Evolutionary conservation across 1,140 invertebrate genomes (phyloP).

Genomic region (Drosophila orena): DNA sequence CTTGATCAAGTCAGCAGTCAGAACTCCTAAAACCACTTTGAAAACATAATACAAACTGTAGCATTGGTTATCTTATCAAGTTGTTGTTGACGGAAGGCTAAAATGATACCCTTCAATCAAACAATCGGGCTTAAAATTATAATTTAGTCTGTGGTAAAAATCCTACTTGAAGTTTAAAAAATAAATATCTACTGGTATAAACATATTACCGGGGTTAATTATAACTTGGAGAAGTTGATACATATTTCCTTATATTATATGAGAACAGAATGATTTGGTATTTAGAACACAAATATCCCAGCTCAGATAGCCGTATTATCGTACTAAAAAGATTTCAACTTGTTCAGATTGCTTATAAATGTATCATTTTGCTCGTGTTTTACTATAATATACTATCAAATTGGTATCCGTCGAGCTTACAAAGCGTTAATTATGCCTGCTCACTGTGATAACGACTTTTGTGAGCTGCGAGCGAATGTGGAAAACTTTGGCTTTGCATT

Average conservation of each 20-base stretch:
- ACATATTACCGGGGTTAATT: no score
- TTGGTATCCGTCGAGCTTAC: conserved; percentile 9
- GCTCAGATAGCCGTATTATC: not conserved
- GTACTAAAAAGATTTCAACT: not conserved
- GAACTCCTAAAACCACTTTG: conserved; percentile 24
- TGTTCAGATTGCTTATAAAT: not conserved
- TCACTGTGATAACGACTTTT: conserved; percentile 43
- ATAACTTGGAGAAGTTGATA: no score
- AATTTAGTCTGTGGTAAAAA: not conserved
- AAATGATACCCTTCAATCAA: conserved; percentile 5
- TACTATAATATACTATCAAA: conserved; percentile 11
- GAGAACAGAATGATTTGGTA: no score
- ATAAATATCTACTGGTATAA: no score
- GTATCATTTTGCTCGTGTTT: not conserved
- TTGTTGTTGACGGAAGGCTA: not conserved
- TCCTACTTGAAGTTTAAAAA: not conserved
- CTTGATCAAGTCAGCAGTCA: not conserved
- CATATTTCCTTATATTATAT: no score
- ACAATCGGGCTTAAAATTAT: not conserved
- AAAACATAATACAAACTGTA: conserved; percentile 9
- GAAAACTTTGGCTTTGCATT: conserved; percentile 42
- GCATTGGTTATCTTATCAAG: conserved; percentile 15
- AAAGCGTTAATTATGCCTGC: conserved; percentile 31
- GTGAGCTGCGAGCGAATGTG: conserved; percentile 18
- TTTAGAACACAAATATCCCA: not conserved